A percentile compares a stretch with the other conserved stretches of the same genome.
phyloP scores from a whole-genome alignment of 2,797 vertebrate species.

The Acanthornis magna region DNA sequence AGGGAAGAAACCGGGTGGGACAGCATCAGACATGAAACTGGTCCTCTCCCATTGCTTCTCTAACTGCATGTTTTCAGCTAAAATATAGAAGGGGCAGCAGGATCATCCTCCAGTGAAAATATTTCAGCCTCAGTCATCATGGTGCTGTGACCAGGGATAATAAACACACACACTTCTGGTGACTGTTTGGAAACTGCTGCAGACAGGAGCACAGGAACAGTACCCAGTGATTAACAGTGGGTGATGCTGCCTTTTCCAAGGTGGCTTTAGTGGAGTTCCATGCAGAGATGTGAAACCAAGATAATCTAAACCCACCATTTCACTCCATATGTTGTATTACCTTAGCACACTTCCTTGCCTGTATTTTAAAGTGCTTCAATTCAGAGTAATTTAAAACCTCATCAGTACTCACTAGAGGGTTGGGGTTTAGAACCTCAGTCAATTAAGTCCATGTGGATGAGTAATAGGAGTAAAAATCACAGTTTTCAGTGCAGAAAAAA shows the following conservation, averaged over 20 bases:
- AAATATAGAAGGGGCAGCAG: not conserved
- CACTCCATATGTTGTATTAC: not conserved
- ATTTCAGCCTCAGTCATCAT: not conserved
- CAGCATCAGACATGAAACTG: not conserved
- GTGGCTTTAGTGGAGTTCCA: not conserved
- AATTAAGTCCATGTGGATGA: constrained; percentile 63
- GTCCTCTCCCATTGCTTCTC: not conserved
- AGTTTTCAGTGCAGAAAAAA: constrained; percentile 36
- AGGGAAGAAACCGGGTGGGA: not conserved
- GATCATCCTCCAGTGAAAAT: not conserved
- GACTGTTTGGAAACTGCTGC: not conserved
- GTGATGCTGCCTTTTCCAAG: not conserved
- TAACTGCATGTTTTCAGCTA: not conserved
- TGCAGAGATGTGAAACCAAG: not conserved
- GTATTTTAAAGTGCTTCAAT: constrained; percentile 49
- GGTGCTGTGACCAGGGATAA: not conserved
- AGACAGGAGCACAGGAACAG: not conserved
- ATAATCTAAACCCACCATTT: constrained; percentile 13
- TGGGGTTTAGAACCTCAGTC: constrained; percentile 65
- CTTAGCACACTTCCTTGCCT: constrained; percentile 19
- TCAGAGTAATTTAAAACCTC: constrained; percentile 62
- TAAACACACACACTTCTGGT: not conserved
- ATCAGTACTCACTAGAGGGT: constrained; percentile 48
- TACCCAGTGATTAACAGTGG: not conserved
- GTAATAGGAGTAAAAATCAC: constrained; percentile 61